Base-by-base conservation (phyloP, 1,140 invertebrate species). In the Rhagoletis pomonella region DNA sequence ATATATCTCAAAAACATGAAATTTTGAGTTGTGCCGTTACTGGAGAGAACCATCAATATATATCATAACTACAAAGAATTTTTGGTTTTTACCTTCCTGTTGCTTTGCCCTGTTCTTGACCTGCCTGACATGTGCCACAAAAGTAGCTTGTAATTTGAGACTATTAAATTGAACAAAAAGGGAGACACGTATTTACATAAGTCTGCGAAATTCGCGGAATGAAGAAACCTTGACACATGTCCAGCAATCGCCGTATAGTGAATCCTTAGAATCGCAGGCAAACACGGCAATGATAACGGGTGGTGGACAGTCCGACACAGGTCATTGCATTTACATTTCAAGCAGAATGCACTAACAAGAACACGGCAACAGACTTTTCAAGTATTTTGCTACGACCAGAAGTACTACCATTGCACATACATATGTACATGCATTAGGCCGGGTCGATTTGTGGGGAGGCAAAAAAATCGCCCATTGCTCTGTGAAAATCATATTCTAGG, bases 211-310 rank as follows among this genome's bases (percentile, higher is more conserved):
- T 12, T 6, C 19, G 64, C 19, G 5, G 19, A 5, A 19, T 55
- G 50, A 19, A 29, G 50, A 19, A 29, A 5, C 64, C n/a, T 65
- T 65, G 19, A 55, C 50, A 3, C 17, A 29, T 29, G 64, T 0
- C n/a, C 44, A 47, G 3, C 14, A 12, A 47, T n/a, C 12, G 67
- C 12, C 42, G 4, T 73, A 47, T 10, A 44, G 42, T 73, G 67
- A 73, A 73, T 73, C 67, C 67, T 73, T 73, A 73, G 42, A 73
- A 73, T 44, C 39, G 42, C 67, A 14, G 39, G 67, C 60, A 42
- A 47, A 4, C 29, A 29, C 39, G 39, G 65, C 39, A 39, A 12
- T 69, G 39, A 10, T 44, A 69, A 69, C 39, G 65, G 39, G 65
- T 3, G 9, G 65, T 39, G 65, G 65, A 12, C 10, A 69, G 65